Base-by-base conservation (phyloP, 2,888 invertebrate species). In the Napeogenes sylphis region DNA sequence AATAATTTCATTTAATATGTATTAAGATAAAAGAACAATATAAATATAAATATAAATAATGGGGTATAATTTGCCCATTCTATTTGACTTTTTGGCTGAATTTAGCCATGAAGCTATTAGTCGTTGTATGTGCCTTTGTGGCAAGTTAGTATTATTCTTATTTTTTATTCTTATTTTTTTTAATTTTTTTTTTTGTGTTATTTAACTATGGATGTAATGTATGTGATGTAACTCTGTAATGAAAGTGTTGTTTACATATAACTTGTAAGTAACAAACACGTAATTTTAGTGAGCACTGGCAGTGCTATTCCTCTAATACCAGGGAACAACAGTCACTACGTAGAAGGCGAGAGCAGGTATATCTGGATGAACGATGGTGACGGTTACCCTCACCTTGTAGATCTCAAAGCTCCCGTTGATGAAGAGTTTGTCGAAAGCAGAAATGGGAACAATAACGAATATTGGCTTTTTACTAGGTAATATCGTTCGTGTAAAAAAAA, bases 361-460 rank as follows among this genome's bases (percentile, higher is more conserved):
- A 77, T 81, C n/a, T 81, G 78, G 78, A 80, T 82, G 75, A 74
- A 80, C 5, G 78, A 81, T 65, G 77, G 74, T 14, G 72, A 79
- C 0, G 78, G 75, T 6, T 64, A 64, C 0, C 75, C 74, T 0
- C 74, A 73, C 2, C 67, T 81, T 2, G 78, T 80, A 4, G 83
- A 83, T 59, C 67, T 81, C 4, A 68, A 80, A 2, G 76, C 71
- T 21, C 73, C 75, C 4, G 68, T 69, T 0, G 71, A 76, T 10
- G 56, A 73, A 10, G 45, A n/a, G 1, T 8, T 66, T 2, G 30
- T 71, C 8, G 57, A 51, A 0, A 45, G 67, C 12, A 75, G 75
- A 53, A 76, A 74, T 64, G 78, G 78, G 4, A 75, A 74, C 12
- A 73, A 76, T 45, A 80, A 79, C 61, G 70, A 71, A 54, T 81